Evolutionary conservation across 2,888 invertebrate genomes (phyloP).

Genomic region (Trichopria drosophilae): DNA sequence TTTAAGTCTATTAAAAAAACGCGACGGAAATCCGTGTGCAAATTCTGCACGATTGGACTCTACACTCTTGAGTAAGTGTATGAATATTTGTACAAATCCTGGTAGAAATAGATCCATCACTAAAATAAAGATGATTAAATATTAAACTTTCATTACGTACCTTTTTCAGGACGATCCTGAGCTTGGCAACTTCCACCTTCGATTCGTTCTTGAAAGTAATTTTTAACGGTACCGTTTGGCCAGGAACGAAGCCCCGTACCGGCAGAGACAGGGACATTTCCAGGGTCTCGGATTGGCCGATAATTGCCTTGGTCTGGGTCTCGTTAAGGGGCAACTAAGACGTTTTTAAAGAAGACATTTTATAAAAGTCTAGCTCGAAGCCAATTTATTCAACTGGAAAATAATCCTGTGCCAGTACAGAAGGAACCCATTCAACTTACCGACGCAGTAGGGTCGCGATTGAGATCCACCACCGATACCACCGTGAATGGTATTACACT

Average conservation of each 20-base stretch:
- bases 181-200: constrained; percentile 44
- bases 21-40: too few species aligned
- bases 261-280: constrained; percentile 45
- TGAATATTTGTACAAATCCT: too few species aligned
- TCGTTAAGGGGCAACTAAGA: constrained; percentile 47
- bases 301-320: constrained; percentile 43
- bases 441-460: constrained; percentile 52
- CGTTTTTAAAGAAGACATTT: too few species aligned
- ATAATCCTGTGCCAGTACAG: constrained; percentile 6
- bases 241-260: constrained; percentile 55
- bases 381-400: too few species aligned
- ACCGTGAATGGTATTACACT: constrained; percentile 59
- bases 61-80: too few species aligned
- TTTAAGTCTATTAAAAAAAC: too few species aligned
- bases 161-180: constrained; percentile 50
- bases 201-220: constrained; percentile 49
- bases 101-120: too few species aligned
- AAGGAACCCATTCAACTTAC: constrained; percentile 38
- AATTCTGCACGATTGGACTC: too few species aligned
- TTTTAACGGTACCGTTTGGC: constrained; percentile 50
- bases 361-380: too few species aligned
- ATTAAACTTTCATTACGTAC: constrained; percentile 30
- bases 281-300: constrained; percentile 50
- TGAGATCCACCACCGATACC: constrained; percentile 59
- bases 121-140: background rate